A percentile compares a stretch with the other conserved stretches of the same genome.
These are phyloP conservation scores for Megalopta genalis DNA, from an alignment of 1,140 invertebrate species.

Conservation along the genomic window DNA sequence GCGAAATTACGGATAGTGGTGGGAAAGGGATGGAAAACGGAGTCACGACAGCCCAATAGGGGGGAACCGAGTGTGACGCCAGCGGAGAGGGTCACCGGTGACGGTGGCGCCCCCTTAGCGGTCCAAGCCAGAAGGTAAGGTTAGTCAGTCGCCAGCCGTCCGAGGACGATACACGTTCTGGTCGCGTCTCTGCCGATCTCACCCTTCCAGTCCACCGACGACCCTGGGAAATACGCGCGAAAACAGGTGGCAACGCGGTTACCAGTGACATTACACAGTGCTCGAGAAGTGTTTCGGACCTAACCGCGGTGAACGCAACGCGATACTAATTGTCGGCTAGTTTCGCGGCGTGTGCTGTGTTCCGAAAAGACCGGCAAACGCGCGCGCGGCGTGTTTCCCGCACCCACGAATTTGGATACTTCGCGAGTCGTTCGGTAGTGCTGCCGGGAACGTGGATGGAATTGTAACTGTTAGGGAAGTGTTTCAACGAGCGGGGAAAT, in stretches of 20 bases:
- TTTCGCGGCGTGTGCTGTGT: background rate
- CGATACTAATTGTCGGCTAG: no score
- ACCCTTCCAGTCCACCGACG: constrained; percentile 8
- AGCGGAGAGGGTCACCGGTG: constrained; percentile 30
- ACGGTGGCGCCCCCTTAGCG: constrained; percentile 71
- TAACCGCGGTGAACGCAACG: background rate
- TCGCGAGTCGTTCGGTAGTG: no score
- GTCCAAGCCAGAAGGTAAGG: constrained; percentile 65
- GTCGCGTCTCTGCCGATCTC: constrained; percentile 36
- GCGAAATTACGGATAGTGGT: background rate
- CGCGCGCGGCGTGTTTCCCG: background rate
- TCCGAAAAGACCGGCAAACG: constrained; percentile 3
- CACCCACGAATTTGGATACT: background rate
- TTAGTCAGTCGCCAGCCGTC: constrained; percentile 74
- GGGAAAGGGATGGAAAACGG: constrained; percentile 56
- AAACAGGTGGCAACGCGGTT: constrained; percentile 32
- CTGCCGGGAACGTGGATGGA: background rate
- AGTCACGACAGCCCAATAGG: constrained; percentile 31
- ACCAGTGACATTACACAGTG: constrained; percentile 2
- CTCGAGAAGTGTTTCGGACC: background rate
- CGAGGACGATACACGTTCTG: constrained; percentile 64
- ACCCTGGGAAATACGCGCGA: constrained; percentile 38
- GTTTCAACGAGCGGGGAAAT: background rate
- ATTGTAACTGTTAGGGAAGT: background rate
- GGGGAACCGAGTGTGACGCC: constrained; percentile 42